Base-by-base conservation (phyloP, 2,888 invertebrate genomes). In the Hydriomena furcata region DNA sequence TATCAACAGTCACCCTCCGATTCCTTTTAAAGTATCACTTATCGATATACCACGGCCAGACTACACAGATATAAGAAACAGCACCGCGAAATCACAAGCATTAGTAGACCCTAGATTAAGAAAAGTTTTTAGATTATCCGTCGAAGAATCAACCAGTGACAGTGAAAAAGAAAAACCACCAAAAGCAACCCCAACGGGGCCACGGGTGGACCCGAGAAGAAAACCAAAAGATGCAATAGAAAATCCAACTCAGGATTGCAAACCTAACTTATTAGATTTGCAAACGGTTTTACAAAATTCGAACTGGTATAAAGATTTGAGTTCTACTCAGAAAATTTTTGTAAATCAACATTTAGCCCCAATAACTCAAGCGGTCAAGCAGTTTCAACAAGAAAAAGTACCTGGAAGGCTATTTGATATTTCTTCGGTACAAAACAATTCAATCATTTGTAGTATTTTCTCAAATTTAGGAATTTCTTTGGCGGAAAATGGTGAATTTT, bases 91-190 rank as follows among this genome's bases (percentile, higher is more conserved):
- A 66, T 93, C 94, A 2, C 93, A 95, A 71, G 94, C 93, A 30
- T 91, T 94, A 32, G 91, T 93, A 21, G 96, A 96, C 90, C 96
- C 96, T 1, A 92, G 96, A 45, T 72, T 96, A 54, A 87, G 94
- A 54, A 94, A 94, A 79, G 94, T 96, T 44, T 94, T 96, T 73
- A 92, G 95, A 44, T 74, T 95, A 55, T 92, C 92, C 1, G 83
- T 93, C 44, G 93, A 94, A 10, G 91, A 94, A 59, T 91, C 84
- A 31, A 93, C 92, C 20, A 92, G 93, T 71, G 93, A 93, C 48
- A 93, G 92, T 45, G 89, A 84, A 68, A 90, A 89, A 73, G 89
- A 84, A 67, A 90, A 89, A 71, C 75, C 80, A 60, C 72, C 70
- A 10, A 90, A 88, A 64, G 58, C 47, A 31, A 60, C 70, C 2